Percentiles rank a stretch among this genome's conserved stretches.
phyloP scores from a whole-genome alignment of 2,113 vertebrate species.

The Aegithalos caudatus region DNA sequence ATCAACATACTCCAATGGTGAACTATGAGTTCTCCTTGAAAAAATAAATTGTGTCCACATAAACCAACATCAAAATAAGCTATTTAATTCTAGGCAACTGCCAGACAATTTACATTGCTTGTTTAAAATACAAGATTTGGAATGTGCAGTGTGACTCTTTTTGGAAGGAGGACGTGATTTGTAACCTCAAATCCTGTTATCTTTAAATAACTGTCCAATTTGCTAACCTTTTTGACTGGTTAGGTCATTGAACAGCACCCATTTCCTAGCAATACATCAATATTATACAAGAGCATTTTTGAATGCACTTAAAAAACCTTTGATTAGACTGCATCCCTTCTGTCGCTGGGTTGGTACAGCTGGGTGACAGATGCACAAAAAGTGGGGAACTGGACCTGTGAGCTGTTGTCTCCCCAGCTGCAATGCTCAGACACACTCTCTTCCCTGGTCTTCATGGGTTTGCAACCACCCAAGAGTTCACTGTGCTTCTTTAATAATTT shows the following conservation, averaged over 20 bases:
- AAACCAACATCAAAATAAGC: not conserved
- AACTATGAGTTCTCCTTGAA: not conserved
- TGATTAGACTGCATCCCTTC: not conserved
- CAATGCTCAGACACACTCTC: rapidly evolving
- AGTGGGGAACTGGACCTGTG: not conserved
- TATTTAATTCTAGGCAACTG: not conserved
- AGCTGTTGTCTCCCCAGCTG: rapidly evolving
- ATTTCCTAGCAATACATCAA: not conserved
- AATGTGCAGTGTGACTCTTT: not conserved
- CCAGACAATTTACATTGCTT: not conserved
- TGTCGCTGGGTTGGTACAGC: not conserved
- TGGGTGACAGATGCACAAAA: not conserved
- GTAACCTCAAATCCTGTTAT: not conserved
- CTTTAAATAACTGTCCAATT: not conserved
- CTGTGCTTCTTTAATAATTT: not conserved
- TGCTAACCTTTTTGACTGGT: not conserved
- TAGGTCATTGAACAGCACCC: not conserved
- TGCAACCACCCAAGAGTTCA: no score
- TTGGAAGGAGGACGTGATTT: not conserved
- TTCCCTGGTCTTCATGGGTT: not conserved
- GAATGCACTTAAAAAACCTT: not conserved
- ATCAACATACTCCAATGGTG: not conserved
- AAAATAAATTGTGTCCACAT: not conserved
- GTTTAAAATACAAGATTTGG: not conserved
- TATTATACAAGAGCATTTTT: not conserved